Conservation (phyloP, 30 jellyfish, hydroid and myxozoan species). For the Chrysaora quinquecirrha region DNA sequence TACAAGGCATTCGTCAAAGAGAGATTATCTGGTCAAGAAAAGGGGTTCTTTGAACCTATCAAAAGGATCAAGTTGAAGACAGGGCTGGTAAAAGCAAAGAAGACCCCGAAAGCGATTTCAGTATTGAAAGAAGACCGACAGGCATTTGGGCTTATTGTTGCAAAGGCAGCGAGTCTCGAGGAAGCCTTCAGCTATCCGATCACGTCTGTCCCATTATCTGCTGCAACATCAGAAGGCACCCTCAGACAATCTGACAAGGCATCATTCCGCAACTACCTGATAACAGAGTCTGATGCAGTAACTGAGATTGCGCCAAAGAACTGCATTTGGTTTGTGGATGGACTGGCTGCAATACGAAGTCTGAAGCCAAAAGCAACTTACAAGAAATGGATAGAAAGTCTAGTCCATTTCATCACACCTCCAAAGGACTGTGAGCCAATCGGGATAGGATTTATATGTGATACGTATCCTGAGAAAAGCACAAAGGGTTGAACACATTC, state of each 20-base stretch:
- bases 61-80: conserved; percentile 14
- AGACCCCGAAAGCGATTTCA: conserved; percentile 11
- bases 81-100: conserved; percentile 22
- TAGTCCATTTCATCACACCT: not conserved
- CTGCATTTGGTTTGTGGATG: conserved; percentile 25
- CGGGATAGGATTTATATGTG: conserved; percentile 14
- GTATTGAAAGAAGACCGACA: conserved; percentile 62
- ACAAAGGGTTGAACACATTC: conserved; percentile 22
- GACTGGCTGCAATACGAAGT: conserved; percentile 39
- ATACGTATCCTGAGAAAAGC: conserved; percentile 22
- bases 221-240: conserved; percentile 40
- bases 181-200: conserved; percentile 55
- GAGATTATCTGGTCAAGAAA: not conserved
- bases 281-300: not conserved
- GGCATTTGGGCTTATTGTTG: conserved; percentile 67
- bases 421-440: not conserved
- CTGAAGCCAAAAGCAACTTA: conserved; percentile 20
- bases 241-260: too few relatives aligned
- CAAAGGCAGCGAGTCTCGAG: conserved; percentile 57
- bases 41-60: not conserved
- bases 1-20: too few relatives aligned
- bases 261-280: conserved; percentile 30
- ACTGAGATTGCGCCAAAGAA: conserved; percentile 22
- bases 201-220: conserved; percentile 17
- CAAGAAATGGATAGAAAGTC: conserved; percentile 9